Base-by-base conservation (phyloP, 1,140 invertebrate genomes). In the Habropoda laboriosa region DNA sequence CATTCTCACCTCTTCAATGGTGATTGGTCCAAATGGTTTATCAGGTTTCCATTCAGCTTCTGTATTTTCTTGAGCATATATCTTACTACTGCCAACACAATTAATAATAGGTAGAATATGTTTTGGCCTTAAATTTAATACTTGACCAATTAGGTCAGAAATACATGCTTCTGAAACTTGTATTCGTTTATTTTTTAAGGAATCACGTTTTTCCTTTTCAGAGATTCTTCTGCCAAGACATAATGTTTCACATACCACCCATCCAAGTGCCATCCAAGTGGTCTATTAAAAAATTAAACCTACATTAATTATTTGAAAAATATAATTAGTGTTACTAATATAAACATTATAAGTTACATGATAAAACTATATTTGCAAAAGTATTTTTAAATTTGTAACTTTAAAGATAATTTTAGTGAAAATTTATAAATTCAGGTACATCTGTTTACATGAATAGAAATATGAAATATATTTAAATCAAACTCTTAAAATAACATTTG, bases 1-100 rank as follows among this genome's bases (percentile, higher is more conserved):
- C 85, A 89, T 88, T 79, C 85, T 90, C 83, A 92, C 91, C 89
- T 92, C 89, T 89, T 92, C 86, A 66, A 87, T 73, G 38, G 90
- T 91, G 16, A 90, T 82, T 4, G 91, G 89, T 12, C 89, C 89
- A 66, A 87, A 85, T 16, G 73, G 58, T 51, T 80, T 76, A 0
- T 58, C 61, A 49, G 67, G 4, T 10, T 68, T 55, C 71, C 60
- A 64, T 60, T 86, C 64, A 18, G n/a, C n/a, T 1, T 77, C n/a
- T 42, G 51, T 35, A 8, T 86, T 51, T 55, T 80, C 81, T 58
- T 67, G 32, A 13, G 40, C 61, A 5, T 70, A 57, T 16, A 58
- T 83, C 7, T 80, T 83, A 49, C 82, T 86, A 40, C 35, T 67
- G 64, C 75, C 64, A 58, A 87, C 53, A 57, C 87, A 89, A 35